phyloP scores from a whole-genome alignment of 2,888 invertebrate genomes.

The Thysanoteuthis rhombus region DNA sequence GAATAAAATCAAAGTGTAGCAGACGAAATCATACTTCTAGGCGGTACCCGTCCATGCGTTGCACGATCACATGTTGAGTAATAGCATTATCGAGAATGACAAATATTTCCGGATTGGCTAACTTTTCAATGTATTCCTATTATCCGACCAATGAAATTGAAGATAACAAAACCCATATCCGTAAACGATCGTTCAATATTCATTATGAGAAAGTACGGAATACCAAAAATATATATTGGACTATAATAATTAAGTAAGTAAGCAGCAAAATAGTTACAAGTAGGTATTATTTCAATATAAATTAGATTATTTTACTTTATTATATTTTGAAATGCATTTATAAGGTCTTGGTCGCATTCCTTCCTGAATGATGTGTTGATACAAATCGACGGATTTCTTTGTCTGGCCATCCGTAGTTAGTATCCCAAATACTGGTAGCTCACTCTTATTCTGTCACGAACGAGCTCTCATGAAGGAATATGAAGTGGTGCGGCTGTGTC shows the following conservation, averaged over 20 bases:
- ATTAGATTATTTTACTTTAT: background rate
- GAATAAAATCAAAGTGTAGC: too few species aligned
- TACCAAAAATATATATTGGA: background rate
- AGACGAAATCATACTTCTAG: too few species aligned
- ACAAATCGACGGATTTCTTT: background rate
- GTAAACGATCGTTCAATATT: background rate
- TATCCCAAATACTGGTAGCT: background rate
- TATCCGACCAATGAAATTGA: background rate
- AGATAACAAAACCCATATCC: background rate
- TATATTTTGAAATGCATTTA: background rate
- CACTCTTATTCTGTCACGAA: background rate
- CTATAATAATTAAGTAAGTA: background rate
- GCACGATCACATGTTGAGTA: background rate
- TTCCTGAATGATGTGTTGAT: background rate
- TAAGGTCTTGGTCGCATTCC: background rate
- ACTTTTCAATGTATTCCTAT: background rate
- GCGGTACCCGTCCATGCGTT: too few species aligned
- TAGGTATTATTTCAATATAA: background rate
- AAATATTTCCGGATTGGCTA: background rate
- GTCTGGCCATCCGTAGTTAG: background rate
- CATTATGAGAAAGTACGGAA: background rate
- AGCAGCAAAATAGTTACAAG: background rate
- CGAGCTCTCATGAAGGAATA: background rate
- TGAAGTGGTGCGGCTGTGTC: background rate
- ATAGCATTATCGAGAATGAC: background rate